phyloP scores from a whole-genome alignment of 53 echinoderm and acorn worm species.

The Arbacia lixula region DNA sequence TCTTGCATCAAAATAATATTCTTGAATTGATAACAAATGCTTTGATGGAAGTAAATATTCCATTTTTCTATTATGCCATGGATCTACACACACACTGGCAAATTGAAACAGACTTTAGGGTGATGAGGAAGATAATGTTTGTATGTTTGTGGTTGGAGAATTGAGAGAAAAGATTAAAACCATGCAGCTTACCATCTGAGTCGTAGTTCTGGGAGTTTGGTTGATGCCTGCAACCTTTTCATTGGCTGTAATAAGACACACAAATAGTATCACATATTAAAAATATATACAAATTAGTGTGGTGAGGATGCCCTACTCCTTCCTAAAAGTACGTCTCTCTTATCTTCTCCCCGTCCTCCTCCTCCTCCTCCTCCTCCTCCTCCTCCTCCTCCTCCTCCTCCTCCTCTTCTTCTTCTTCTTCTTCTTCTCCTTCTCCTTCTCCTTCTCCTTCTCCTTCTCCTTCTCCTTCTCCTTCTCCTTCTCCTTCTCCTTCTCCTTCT shows the following conservation, averaged over 20 bases:
- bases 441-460: not conserved
- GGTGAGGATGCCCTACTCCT: no score
- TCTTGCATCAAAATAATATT: no score
- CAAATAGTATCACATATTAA: no score
- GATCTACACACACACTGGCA: not conserved
- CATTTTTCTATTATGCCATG: not conserved
- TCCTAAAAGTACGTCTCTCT: no score
- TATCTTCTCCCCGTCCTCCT: not conserved
- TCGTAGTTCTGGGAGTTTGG: constrained; percentile 76
- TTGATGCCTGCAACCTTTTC: constrained; percentile 88
- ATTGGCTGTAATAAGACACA: constrained; percentile 72
- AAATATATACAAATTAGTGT: no score
- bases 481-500: constrained; percentile 9
- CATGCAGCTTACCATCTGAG: constrained; percentile 86
- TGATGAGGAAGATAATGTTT: no score
- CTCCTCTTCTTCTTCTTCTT: constrained; percentile 2
- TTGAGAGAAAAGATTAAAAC: not conserved
- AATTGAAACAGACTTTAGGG: not conserved
- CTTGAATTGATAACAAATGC: no score
- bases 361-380: not conserved
- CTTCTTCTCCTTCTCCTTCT: not conserved
- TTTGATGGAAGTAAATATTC: no score
- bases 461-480: not conserved
- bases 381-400: not conserved
- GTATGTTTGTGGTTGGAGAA: no score